These are phyloP conservation scores for Erannis defoliaria DNA, from an alignment of 2,888 invertebrate species.

Conservation along the genomic window DNA sequence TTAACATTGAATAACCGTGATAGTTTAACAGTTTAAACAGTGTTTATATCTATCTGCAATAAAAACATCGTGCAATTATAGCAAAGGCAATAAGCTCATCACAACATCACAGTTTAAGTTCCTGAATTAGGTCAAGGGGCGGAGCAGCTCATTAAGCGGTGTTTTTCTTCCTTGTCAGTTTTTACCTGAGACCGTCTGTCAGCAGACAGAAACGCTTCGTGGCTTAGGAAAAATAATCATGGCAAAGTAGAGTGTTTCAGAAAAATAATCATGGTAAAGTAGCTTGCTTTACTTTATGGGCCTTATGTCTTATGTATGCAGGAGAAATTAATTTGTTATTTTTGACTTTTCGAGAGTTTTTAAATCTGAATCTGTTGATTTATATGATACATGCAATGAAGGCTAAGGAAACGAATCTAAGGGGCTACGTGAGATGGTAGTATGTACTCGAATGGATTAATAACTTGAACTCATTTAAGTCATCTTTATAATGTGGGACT, in stretches of 20 bases:
- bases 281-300: slow-evolving; percentile 5
- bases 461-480: too few species aligned
- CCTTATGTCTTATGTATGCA: not conserved
- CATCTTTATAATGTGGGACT: too few species aligned
- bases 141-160: slow-evolving; percentile 23
- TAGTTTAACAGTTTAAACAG: too few species aligned
- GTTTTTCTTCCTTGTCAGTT: slow-evolving; percentile 34
- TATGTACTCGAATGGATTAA: too few species aligned
- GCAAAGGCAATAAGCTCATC: slow-evolving; percentile 21
- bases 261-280: slow-evolving; percentile 14
- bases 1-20: too few species aligned
- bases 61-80: slow-evolving; percentile 2
- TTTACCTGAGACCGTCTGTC: slow-evolving; percentile 30
- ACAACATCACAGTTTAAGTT: slow-evolving; percentile 21
- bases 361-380: too few species aligned
- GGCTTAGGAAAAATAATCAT: slow-evolving; percentile 19
- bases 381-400: too few species aligned
- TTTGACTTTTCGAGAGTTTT: too few species aligned
- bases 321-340: not conserved
- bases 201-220: slow-evolving; percentile 15
- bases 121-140: slow-evolving; percentile 32
- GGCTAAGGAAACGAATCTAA: too few species aligned
- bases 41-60: too few species aligned
- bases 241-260: slow-evolving; percentile 1
- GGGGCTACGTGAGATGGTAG: too few species aligned